Evolutionary conservation across 2,888 invertebrate genomes (phyloP).

Genomic region (Esperia sulphurella): DNA sequence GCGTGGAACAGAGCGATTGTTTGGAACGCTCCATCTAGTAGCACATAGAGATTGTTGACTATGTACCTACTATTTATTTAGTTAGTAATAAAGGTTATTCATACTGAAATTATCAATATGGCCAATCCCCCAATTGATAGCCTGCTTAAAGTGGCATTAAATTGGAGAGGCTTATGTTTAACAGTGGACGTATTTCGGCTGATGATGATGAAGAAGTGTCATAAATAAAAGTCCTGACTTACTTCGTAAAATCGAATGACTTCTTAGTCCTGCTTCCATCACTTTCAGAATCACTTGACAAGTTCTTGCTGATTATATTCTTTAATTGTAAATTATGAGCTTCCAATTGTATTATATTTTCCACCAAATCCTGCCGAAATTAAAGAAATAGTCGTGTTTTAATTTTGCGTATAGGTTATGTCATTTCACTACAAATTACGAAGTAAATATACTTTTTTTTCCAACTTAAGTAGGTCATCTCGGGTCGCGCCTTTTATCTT

Average conservation of each 20-base stretch:
- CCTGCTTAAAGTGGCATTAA: too few relatives aligned
- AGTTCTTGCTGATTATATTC: slow-evolving; percentile 81
- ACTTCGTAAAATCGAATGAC: slow-evolving; percentile 83
- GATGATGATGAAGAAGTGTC: too few relatives aligned
- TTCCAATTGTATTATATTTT: slow-evolving; percentile 84
- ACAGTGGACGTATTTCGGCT: too few relatives aligned
- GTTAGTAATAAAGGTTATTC: too few relatives aligned
- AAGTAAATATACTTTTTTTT: slow-evolving; percentile 44
- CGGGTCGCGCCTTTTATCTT: slow-evolving; percentile 28
- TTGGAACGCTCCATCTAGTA: too few relatives aligned
- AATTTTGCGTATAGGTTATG: slow-evolving; percentile 22
- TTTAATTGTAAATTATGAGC: slow-evolving; percentile 89
- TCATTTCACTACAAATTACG: slow-evolving; percentile 1
- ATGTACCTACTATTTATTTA: too few relatives aligned
- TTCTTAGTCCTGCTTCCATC: slow-evolving; percentile 37
- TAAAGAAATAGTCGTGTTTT: slow-evolving; percentile 7
- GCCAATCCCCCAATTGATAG: too few relatives aligned
- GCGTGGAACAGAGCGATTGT: too few relatives aligned
- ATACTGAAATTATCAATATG: too few relatives aligned
- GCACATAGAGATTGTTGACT: too few relatives aligned
- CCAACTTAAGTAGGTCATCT: slow-evolving; percentile 43
- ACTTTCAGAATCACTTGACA: slow-evolving; percentile 30
- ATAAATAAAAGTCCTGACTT: too few relatives aligned
- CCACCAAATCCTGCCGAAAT: slow-evolving; percentile 82
- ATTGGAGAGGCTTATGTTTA: too few relatives aligned